phyloP scores from a whole-genome alignment of 2,797 vertebrate species.

The Sitta carolinensis region DNA sequence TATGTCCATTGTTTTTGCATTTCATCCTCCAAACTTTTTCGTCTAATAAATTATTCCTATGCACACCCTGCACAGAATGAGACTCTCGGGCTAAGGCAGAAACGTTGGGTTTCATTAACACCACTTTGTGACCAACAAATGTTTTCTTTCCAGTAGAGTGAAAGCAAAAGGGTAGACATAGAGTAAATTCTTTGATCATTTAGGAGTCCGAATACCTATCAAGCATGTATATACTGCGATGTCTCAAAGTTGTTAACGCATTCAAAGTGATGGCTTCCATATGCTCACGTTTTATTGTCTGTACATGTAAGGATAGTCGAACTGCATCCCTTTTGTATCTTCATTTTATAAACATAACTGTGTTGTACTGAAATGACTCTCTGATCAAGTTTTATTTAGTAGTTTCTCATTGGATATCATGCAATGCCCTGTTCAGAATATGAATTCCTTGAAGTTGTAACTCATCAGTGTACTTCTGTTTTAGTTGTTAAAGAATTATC shows the following conservation, averaged over 20 bases:
- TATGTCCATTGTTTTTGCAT: conserved; percentile 13
- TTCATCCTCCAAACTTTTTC: conserved; percentile 37
- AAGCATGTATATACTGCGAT: conserved; percentile 57
- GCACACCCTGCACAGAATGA: conserved; percentile 2
- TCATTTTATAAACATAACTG: background rate
- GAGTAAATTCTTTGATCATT: conserved; percentile 36
- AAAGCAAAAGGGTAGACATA: conserved; percentile 6
- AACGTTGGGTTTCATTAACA: conserved; percentile 5
- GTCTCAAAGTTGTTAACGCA: conserved; percentile 45
- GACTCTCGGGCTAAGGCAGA: background rate
- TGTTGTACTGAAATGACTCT: background rate
- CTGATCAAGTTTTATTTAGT: background rate
- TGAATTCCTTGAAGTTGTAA: conserved; percentile 65
- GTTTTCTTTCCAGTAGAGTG: conserved; percentile 20
- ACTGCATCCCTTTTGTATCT: conserved; percentile 25
- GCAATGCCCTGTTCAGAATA: conserved; percentile 44
- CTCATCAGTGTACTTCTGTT: conserved; percentile 57
- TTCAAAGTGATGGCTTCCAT: conserved; percentile 60
- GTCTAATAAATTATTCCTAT: conserved; percentile 34
- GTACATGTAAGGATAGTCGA: conserved; percentile 32
- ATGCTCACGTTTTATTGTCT: conserved; percentile 62
- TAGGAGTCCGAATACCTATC: conserved; percentile 39
- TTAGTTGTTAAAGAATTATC: conserved; percentile 64
- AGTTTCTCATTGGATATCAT: conserved; percentile 14
- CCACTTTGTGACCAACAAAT: conserved; percentile 14